Evolutionary conservation across 2,888 invertebrate species (phyloP), one percentile per base, ranked within the genome.

Genomic region (Eilema caniola): DNA sequence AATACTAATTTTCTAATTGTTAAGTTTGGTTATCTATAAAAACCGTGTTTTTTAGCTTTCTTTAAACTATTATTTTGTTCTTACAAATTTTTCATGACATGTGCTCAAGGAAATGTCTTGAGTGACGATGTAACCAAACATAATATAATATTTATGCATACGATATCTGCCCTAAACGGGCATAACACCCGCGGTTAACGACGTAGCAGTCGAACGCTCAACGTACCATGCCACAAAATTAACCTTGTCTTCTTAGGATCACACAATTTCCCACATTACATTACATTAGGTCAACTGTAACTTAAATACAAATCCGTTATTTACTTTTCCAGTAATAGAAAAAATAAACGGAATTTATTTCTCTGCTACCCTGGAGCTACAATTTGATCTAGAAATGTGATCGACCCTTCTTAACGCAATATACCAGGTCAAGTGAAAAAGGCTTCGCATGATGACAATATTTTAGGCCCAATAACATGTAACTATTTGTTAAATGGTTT

Each of bases 401-500:
- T 73, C n/a, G 56, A 59, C 73, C 71, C 53, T 75, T 71, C 64
- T 63, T 65, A 72, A 79, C 31, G 28, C 47, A 73, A 75, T 75
- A 67, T 67, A 10, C 31, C 11, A 61, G 28, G 53, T 65, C 69
- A 63, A 71, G 59, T 67, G 53, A 65, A 62, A 70, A 75, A 60
- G 62, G 72, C 16, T 57, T 41, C 10, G 16, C 33, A 56, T 61
- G 33, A 24, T 23, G 77, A 70, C 20, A 24, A 61, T 65, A 79
- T 41, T 76, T 74, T 33, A 64, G 70, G 33, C 11, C 57, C 67
- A 56, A 66, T 68, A 62, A 73, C 71, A 67, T 20, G n/a, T 37
- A 47, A 62, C 67, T 53, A 4, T 28, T 28, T 28, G 3, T 28
- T 68, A 33, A 69, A 56, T 62, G 62, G 62, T 71, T 73, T 70